Conservation (phyloP, 1,140 invertebrate species). For the Trypoxylus dichotomus region DNA sequence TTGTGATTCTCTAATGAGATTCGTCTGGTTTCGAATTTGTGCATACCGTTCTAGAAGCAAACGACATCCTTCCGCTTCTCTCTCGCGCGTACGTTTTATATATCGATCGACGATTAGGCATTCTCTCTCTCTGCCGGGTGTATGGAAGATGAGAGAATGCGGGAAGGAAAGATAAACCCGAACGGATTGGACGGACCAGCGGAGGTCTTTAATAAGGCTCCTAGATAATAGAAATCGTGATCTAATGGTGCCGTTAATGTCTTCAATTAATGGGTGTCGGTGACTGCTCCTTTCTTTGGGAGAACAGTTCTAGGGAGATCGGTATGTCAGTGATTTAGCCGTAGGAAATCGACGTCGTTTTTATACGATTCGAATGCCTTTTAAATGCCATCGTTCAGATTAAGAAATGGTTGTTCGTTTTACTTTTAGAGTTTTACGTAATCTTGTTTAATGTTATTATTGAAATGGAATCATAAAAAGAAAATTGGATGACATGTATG, state of each 20-base stretch:
- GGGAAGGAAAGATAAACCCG: neutral
- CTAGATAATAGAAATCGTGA: constrained; percentile 3
- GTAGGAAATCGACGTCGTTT: neutral
- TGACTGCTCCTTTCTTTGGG: neutral
- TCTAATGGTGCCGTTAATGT: constrained; percentile 2
- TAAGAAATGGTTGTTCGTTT: neutral
- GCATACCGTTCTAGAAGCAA: no score
- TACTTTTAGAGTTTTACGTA: neutral
- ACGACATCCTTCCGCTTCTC: no score
- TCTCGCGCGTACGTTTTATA: no score
- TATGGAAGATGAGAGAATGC: neutral
- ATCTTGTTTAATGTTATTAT: no score
- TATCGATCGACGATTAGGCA: no score
- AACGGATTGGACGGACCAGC: neutral
- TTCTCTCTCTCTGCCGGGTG: no score
- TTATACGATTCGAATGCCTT: neutral
- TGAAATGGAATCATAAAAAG: no score
- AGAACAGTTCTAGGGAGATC: neutral
- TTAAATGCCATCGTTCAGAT: neutral
- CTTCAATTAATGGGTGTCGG: neutral
- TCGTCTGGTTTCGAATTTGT: no score
- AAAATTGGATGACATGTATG: no score
- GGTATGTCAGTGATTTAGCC: neutral
- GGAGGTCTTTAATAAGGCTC: neutral
- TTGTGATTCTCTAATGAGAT: no score